Evolutionary conservation across 2,113 vertebrate species (phyloP), one percentile per base, ranked within the genome.

Genomic region (Engystomops pustulosus): DNA sequence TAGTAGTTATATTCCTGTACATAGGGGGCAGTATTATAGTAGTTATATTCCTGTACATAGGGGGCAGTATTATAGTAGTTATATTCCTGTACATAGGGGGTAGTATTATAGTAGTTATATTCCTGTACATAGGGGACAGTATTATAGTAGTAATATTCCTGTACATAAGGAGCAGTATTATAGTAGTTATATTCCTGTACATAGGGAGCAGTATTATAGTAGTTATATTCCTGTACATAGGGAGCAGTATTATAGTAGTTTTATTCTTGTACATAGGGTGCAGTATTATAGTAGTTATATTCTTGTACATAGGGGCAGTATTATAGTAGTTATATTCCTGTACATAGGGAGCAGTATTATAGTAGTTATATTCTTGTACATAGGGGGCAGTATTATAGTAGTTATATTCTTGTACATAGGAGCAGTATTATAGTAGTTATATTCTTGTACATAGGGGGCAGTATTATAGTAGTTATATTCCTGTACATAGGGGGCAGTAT

Each of bases 221-320:
- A 60, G 58, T 60, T 60, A 60, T 60, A 60, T 60, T 60, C 58
- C 27, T 60, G 58, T 60, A 60, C 11, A 27, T 60, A 27, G 58
- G 58, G 3, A 25, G 58, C 25, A 60, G 58, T 60, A 60, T 60
- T 60, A 60, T 60, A 27, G 23, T 60, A 60, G 23, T 27, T n/a
- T 27, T 60, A 20, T 58, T 23, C n/a, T 11, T 58, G 23, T 60
- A 60, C 25, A 60, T 60, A 27, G 58, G 58, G 8, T 3, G 25
- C 25, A 60, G 25, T 60, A 60, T 60, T 60, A 60, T 60, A 60
- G 58, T 27, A 60, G 58, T 60, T 60, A 60, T 60, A 60, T 60
- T 60, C 23, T 27, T 60, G 58, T 60, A 60, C 11, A 60, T 60
- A 60, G 58, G 58, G 5, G 49, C 18, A 53, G 49, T 53, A 53